Evolutionary conservation across 2,888 invertebrate species (phyloP), one percentile per base, ranked within the genome.

Genomic region (Stramonita haemastoma): DNA sequence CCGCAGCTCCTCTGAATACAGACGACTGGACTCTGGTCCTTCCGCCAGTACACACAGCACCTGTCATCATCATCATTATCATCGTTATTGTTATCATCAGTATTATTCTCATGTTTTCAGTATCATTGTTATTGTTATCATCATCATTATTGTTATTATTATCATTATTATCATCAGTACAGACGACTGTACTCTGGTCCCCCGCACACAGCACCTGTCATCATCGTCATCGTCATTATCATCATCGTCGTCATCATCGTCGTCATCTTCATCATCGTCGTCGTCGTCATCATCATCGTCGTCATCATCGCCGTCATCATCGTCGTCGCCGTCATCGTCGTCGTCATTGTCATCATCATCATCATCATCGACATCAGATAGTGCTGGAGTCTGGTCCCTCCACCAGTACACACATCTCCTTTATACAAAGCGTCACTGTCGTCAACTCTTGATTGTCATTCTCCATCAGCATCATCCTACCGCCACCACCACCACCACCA

Each of bases 1-100:
- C 91, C 96, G 94, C 90, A 97, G 95, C 92, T 97, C 97, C 91
- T 96, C 96, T 88, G 96, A 96, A 90, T 97, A 97, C 90, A 91
- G 89, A 89, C 91, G 91, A 90, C 91, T 91, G 90, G 91, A 88
- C 56, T 90, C 89, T 17, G 91, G 91, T 70, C 90, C 86, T 86
- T 91, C 90, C 85, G 90, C 84, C 87, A 92, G 83, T 19, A 91
- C 77, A 36, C 89, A 87, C 79, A 90, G 84, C 86, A 92, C 90
- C 92, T 92, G 89, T n/a, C 73, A 60, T 60, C 60, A 60, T 22
- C 60, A n/a, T 22, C n/a, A n/a, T n/a, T 0, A 0, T 73, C 73
- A 73, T n/a, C n/a, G 5, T n/a, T n/a, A n/a, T 11, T 0, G 1
- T n/a, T 5, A 73, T 73, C 29, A 73, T 73, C 70, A 17, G 26